These are phyloP conservation scores for Tachypleus tridentatus DNA, from an alignment of 1,140 invertebrate species.

Conservation along the genomic window DNA sequence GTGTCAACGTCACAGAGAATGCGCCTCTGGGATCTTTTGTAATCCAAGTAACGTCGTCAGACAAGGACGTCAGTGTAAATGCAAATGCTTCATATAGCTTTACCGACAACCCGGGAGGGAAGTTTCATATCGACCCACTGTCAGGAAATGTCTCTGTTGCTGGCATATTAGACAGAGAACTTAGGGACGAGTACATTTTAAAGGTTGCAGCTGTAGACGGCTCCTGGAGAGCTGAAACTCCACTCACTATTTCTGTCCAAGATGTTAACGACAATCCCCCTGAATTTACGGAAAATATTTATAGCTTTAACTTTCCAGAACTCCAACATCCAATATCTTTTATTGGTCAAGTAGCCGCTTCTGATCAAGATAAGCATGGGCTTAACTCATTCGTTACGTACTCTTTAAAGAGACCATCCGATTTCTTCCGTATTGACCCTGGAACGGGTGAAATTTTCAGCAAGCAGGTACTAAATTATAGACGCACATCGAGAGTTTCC, in stretches of 20 bases:
- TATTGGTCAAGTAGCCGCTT: slow-evolving; percentile 76
- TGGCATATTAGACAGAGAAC: slow-evolving; percentile 66
- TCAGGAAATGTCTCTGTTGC: slow-evolving; percentile 85
- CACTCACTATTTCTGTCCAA: slow-evolving; percentile 80
- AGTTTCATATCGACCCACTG: slow-evolving; percentile 73
- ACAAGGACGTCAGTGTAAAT: slow-evolving; percentile 72
- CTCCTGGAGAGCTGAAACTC: slow-evolving; percentile 75
- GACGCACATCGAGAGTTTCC: slow-evolving; percentile 46
- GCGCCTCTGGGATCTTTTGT: slow-evolving; percentile 83
- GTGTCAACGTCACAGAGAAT: slow-evolving; percentile 91
- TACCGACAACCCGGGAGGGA: slow-evolving; percentile 71
- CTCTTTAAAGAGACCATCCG: slow-evolving; percentile 74
- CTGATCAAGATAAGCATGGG: slow-evolving; percentile 79
- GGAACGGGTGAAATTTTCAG: slow-evolving; percentile 79
- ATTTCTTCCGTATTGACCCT: slow-evolving; percentile 79
- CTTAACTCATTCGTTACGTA: slow-evolving; percentile 91
- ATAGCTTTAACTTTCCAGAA: slow-evolving; percentile 82
- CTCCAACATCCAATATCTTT: slow-evolving; percentile 59
- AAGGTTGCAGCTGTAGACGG: slow-evolving; percentile 78
- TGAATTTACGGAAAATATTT: slow-evolving; percentile 72
- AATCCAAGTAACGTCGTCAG: slow-evolving; percentile 78
- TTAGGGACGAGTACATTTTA: slow-evolving; percentile 77
- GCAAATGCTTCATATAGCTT: slow-evolving; percentile 80
- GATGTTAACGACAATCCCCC: slow-evolving; percentile 92
- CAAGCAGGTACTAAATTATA: slow-evolving; percentile 55